Base-by-base conservation (phyloP, 2,888 invertebrate species). In the Lasioglossum villosulum region DNA sequence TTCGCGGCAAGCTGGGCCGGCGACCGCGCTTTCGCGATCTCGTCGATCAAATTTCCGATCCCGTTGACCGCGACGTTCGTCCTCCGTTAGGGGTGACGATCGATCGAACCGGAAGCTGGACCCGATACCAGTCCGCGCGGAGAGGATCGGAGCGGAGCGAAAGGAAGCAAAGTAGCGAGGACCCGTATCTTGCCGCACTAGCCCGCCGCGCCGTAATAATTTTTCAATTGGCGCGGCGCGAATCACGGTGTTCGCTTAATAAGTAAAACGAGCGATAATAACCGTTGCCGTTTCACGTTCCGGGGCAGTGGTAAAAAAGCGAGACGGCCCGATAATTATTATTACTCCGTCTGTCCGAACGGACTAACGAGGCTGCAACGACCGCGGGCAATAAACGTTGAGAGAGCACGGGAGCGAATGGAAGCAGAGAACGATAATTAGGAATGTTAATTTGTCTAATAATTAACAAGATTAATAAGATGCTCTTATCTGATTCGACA, bases 381-480 rank as follows among this genome's bases (percentile, higher is more conserved):
- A 74, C 75, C 78, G 78, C 88, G 84, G 82, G 80, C 84, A 88
- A 86, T 86, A 88, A 88, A 88, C 84, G 84, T 82, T 78, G 82
- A 23, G 34, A 30, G 45, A 73, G 76, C 72, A 75, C 84, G 39
- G 37, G 34, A n/a, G 71, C 66, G 80, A 83, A 82, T 82, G 86
- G 86, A 84, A 84, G 84, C 84, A n/a, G 86, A 79, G 82, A 89
- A 86, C 84, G 89, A 89, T 89, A 89, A 89, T 89, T 89, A 89
- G 79, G 81, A 89, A 87, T 89, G 89, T 86, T 89, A 89, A 89
- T 89, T 89, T 78, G 83, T 89, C 87, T 89, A 89, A 89, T 89
- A 89, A 89, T 89, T 86, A 89, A 83, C 72, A 52, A 78, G 89
- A 87, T 89, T 89, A 89, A 89, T 89, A 87, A 89, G 78, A 79